A percentile compares a stretch with the other conserved stretches of the same genome.
These are phyloP conservation scores for Agelas oroides DNA, from an alignment of 37 sponge, comb jelly and placozoan genomes.

Conservation along the genomic window DNA sequence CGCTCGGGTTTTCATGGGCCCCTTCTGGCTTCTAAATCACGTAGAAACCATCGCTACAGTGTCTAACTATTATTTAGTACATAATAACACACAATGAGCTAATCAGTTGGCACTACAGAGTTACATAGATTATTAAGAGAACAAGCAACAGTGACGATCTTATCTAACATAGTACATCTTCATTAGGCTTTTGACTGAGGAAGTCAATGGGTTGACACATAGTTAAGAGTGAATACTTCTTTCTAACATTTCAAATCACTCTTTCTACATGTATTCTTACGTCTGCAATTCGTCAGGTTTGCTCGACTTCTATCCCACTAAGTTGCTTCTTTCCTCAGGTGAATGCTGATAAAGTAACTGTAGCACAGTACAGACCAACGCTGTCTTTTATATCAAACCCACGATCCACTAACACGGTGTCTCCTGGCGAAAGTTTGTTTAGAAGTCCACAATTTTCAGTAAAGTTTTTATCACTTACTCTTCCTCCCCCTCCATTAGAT, in stretches of 20 bases:
- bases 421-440: constrained; percentile 29
- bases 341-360: constrained; percentile 25
- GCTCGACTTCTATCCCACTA: constrained; percentile 61
- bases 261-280: constrained; percentile 42
- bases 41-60: too few species aligned
- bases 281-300: constrained; percentile 52
- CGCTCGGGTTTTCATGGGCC: too few species aligned
- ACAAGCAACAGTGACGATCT: constrained; percentile 54
- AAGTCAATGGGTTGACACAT: constrained; percentile 27
- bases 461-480: constrained; percentile 37
- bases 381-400: constrained; percentile 39
- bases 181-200: constrained; percentile 2
- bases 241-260: constrained; percentile 31
- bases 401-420: constrained; percentile 44
- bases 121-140: constrained; percentile 54
- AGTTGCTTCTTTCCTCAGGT: constrained; percentile 59
- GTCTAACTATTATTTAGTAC: too few species aligned
- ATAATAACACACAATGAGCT: too few species aligned
- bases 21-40: too few species aligned
- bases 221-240: constrained; percentile 50
- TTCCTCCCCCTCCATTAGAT: constrained; percentile 53
- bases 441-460: constrained; percentile 19
- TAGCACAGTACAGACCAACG: constrained; percentile 6
- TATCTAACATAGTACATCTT: constrained; percentile 36
- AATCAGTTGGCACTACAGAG: constrained; percentile 59